Percentiles rank a stretch among this genome's conserved stretches.
Evolutionary conservation across 2,888 invertebrate genomes (phyloP).

Genomic region (Oscheius sp.): DNA sequence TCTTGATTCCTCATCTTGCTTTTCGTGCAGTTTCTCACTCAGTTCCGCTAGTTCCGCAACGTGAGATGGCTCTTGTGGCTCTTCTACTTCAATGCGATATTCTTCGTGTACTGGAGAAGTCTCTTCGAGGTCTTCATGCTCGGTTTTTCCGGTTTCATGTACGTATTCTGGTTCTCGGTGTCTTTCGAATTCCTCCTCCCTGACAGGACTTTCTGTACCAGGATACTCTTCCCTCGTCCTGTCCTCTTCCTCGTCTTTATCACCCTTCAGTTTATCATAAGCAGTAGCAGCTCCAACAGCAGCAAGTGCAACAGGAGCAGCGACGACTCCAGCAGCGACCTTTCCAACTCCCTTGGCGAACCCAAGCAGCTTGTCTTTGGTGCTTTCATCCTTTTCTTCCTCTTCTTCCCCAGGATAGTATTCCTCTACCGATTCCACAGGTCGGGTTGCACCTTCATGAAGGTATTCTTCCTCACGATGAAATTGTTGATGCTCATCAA

Average conservation of each 20-base stretch:
- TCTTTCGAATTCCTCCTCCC: too few species aligned
- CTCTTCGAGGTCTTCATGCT: background rate
- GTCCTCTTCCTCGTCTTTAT: conserved; percentile 22
- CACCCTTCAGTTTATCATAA: conserved; percentile 48
- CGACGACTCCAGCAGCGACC: conserved; percentile 57
- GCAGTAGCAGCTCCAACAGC: conserved; percentile 57
- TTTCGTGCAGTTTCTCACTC: background rate
- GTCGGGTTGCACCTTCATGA: background rate
- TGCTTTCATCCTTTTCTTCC: background rate
- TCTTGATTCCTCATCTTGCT: conserved; percentile 11
- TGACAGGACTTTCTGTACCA: background rate
- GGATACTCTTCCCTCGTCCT: background rate
- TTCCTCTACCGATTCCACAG: background rate
- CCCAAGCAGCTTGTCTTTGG: conserved; percentile 19
- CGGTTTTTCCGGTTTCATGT: conserved; percentile 40
- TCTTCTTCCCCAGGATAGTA: conserved; percentile 1
- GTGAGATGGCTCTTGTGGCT: background rate
- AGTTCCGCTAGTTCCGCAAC: too few species aligned
- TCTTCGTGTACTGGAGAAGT: background rate
- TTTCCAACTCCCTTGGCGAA: conserved; percentile 53
- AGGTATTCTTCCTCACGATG: background rate
- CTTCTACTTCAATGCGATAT: conserved; percentile 8
- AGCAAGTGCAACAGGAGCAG: conserved; percentile 56
- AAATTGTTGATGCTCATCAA: background rate
- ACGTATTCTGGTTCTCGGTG: conserved; percentile 33